Conservation (phyloP, 1,140 invertebrate species). For the Aplysia californica region DNA sequence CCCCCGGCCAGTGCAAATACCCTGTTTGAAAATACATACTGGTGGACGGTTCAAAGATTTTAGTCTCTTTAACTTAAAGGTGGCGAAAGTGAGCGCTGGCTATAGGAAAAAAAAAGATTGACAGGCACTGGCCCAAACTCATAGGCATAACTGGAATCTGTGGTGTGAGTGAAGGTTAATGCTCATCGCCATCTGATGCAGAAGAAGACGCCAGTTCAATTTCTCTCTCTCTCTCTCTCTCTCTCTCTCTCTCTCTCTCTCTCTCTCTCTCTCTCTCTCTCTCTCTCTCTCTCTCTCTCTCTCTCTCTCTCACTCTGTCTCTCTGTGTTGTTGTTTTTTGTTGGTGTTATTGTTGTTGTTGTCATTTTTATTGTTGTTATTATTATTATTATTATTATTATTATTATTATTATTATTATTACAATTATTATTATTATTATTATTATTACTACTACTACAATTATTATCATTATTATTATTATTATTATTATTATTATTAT, state of each 20-base stretch:
- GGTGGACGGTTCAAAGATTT: too few relatives aligned
- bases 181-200: background rate
- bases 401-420: constrained; percentile 5
- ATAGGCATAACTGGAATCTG: too few relatives aligned
- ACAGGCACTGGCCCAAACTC: too few relatives aligned
- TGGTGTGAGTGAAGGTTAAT: background rate
- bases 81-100: too few relatives aligned
- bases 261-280: background rate
- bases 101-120: too few relatives aligned
- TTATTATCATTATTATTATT: constrained; percentile 2
- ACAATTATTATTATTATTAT: background rate
- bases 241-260: background rate
- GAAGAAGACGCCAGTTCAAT: background rate
- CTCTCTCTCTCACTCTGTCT: background rate
- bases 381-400: constrained; percentile 7
- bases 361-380: background rate
- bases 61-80: too few relatives aligned
- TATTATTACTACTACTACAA: constrained; percentile 1
- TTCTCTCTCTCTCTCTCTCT: background rate
- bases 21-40: too few relatives aligned
- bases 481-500: constrained; percentile 5
- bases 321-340: background rate
- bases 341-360: background rate
- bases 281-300: background rate
- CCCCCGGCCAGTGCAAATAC: too few relatives aligned